A percentile compares a stretch with the other conserved stretches of the same genome.
phyloP scores from a whole-genome alignment of 2,113 vertebrate species.

The Corydoras sp. region DNA sequence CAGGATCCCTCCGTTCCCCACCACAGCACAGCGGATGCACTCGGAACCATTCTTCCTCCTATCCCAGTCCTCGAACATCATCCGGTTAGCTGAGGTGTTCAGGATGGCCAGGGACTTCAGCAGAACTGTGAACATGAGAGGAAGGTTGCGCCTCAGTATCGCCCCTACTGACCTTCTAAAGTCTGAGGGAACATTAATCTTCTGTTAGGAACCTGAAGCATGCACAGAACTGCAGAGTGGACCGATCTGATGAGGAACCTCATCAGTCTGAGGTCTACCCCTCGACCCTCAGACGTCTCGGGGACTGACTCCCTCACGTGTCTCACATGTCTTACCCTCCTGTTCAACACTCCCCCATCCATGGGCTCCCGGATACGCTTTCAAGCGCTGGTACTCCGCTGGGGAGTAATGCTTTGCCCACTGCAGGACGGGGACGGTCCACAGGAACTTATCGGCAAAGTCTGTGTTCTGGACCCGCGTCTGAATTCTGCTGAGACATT shows the following conservation, averaged over 20 bases:
- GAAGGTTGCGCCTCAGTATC: background rate
- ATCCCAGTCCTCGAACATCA: slow-evolving; percentile 66
- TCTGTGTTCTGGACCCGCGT: slow-evolving; percentile 34
- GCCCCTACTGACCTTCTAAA: no score
- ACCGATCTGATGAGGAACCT: no score
- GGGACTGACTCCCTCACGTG: background rate
- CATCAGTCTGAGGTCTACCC: no score
- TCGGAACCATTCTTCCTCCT: background rate
- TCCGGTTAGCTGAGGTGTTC: slow-evolving; percentile 55
- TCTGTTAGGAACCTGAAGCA: no score
- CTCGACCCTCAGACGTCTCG: no score
- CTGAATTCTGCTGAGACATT: slow-evolving; percentile 50
- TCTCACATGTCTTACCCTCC: slow-evolving; percentile 48
- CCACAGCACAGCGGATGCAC: slow-evolving; percentile 64
- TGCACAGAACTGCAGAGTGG: no score
- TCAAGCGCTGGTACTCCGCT: slow-evolving; percentile 59
- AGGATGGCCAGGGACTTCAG: slow-evolving; percentile 55
- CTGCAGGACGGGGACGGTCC: slow-evolving; percentile 63
- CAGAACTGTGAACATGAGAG: slow-evolving; percentile 51
- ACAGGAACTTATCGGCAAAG: slow-evolving; percentile 48
- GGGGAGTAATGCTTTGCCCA: slow-evolving; percentile 55
- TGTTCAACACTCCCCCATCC: slow-evolving; percentile 63
- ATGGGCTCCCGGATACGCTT: slow-evolving; percentile 52
- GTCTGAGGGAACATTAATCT: no score
- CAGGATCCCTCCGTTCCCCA: slow-evolving; percentile 72